Conservation (phyloP, 2,797 vertebrate genomes). For the Aeoliscus strigatus region DNA sequence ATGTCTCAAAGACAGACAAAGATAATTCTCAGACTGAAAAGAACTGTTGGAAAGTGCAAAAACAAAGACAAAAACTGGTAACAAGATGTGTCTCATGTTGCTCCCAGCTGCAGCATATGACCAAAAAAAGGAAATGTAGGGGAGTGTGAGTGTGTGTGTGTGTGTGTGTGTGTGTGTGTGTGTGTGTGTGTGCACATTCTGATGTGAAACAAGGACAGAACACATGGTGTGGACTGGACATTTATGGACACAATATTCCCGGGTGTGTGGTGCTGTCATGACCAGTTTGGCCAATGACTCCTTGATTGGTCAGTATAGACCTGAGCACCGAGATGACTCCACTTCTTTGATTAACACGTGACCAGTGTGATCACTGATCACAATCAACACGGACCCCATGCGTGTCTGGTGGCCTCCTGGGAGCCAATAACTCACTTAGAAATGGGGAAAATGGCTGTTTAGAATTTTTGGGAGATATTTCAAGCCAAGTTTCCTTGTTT, state of each 20-base stretch:
- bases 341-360: conserved; percentile 18
- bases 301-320: conserved; percentile 27
- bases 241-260: conserved; percentile 54
- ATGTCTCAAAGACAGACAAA: too few relatives aligned
- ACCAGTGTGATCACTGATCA: too few relatives aligned
- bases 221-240: conserved; percentile 35
- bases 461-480: too few relatives aligned
- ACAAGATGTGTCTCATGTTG: conserved; percentile 19
- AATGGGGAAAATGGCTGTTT: too few relatives aligned
- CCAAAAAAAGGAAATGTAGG: conserved; percentile 31
- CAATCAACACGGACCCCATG: too few relatives aligned
- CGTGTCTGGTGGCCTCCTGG: too few relatives aligned
- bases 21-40: background rate
- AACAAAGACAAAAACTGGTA: background rate
- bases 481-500: too few relatives aligned
- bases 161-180: background rate
- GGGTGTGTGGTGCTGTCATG: conserved; percentile 53
- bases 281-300: conserved; percentile 67
- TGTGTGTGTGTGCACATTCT: conserved; percentile 5
- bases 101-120: conserved; percentile 14
- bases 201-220: conserved; percentile 13
- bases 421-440: too few relatives aligned
- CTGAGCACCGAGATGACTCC: conserved; percentile 23
- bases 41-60: background rate
- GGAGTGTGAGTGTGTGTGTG: conserved; percentile 11